Percentiles rank a stretch among this genome's conserved stretches.
Evolutionary conservation across 2,113 vertebrate species (phyloP).

Genomic region (Ramphastos sulfuratus): DNA sequence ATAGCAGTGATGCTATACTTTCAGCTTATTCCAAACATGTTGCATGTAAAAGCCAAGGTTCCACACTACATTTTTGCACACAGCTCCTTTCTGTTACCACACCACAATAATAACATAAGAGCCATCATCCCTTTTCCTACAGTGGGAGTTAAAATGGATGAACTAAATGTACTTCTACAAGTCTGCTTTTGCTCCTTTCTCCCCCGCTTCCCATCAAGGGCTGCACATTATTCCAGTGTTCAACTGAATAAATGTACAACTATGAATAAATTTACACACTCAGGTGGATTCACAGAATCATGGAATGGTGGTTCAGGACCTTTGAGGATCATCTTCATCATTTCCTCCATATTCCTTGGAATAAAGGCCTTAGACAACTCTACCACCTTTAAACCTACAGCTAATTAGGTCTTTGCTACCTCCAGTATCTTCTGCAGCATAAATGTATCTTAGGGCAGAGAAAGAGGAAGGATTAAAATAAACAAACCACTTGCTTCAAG

Average conservation of each 20-base stretch:
- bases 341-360: not conserved
- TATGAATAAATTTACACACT: not conserved
- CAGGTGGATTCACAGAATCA: not conserved
- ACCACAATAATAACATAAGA: not conserved
- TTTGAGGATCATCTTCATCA: too few relatives aligned
- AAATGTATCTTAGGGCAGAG: not conserved
- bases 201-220: not conserved
- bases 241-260: not conserved
- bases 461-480: not conserved
- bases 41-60: not conserved
- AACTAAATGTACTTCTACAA: not conserved
- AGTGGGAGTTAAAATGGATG: not conserved
- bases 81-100: not conserved
- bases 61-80: not conserved
- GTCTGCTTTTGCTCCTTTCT: not conserved
- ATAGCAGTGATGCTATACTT: not conserved
- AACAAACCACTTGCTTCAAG: not conserved
- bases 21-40: not conserved
- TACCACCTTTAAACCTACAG: not conserved
- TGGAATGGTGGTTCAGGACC: too few relatives aligned
- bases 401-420: not conserved
- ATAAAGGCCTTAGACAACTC: not conserved
- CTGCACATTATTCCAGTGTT: not conserved
- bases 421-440: not conserved
- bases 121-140: not conserved